phyloP scores from a whole-genome alignment of 2,797 vertebrate genomes.

The Chrysocyon brachyurus region DNA sequence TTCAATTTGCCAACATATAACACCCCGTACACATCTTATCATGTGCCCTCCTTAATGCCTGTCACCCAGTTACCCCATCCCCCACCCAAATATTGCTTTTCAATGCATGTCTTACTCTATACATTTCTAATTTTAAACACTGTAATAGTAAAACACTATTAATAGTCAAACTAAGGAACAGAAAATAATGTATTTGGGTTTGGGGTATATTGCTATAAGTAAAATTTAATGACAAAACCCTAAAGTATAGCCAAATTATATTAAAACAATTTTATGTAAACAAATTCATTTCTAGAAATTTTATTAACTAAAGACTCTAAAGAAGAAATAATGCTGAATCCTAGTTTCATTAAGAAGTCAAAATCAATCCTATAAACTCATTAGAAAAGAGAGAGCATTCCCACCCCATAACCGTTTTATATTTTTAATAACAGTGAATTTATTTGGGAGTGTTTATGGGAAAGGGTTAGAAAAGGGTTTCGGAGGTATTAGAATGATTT shows the following conservation, averaged over 20 bases:
- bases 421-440: background rate
- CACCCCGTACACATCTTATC: no score
- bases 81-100: background rate
- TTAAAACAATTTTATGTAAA: conserved; percentile 61
- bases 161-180: background rate
- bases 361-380: conserved; percentile 34
- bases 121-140: conserved; percentile 47
- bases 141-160: conserved; percentile 54
- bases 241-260: background rate
- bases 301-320: background rate
- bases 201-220: background rate
- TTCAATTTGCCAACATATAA: no score
- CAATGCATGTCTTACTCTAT: background rate
- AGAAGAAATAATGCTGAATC: conserved; percentile 40
- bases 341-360: background rate
- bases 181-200: background rate
- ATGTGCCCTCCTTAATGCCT: no score
- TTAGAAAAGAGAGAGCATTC: background rate
- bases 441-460: background rate
- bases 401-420: background rate
- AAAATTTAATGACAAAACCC: conserved; percentile 57
- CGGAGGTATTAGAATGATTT: background rate
- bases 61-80: no score
- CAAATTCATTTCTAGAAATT: conserved; percentile 40
- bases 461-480: background rate